Percentiles rank a stretch among this genome's conserved stretches.
Evolutionary conservation across 2,113 vertebrate genomes (phyloP).

Genomic region (Rhynchopsitta pachyrhyncha): DNA sequence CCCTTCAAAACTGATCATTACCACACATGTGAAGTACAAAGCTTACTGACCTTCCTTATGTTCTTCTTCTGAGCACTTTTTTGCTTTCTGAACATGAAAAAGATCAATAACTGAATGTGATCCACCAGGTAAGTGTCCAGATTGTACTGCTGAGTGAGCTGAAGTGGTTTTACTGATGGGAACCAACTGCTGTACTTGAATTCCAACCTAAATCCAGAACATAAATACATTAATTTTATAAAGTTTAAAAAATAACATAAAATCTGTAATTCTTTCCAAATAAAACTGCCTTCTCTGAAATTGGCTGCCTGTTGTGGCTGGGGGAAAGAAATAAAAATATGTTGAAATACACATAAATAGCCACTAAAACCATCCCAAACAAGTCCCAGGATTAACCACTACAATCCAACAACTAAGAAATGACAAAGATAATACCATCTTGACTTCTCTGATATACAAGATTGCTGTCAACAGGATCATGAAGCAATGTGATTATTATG

Average conservation of each 20-base stretch:
- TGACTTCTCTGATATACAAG: background rate
- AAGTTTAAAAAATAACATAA: background rate
- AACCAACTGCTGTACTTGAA: constrained; percentile 90
- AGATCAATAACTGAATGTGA: constrained; percentile 86
- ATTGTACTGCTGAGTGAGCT: constrained; percentile 33
- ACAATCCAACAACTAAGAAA: background rate
- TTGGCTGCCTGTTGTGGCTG: background rate
- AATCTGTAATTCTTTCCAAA: background rate
- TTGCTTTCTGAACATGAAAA: constrained; percentile 76
- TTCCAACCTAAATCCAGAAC: constrained; percentile 80
- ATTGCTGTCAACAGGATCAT: background rate
- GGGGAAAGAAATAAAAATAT: background rate
- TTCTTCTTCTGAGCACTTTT: constrained; percentile 68
- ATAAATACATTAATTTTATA: background rate
- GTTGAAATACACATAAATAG: background rate
- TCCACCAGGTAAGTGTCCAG: constrained; percentile 63
- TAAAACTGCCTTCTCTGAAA: background rate
- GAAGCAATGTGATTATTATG: background rate
- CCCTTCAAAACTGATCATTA: background rate
- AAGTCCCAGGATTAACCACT: background rate
- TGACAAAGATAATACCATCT: background rate
- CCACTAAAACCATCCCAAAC: background rate
- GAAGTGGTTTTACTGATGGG: constrained; percentile 65
- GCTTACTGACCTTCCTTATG: constrained; percentile 73
- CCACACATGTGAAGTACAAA: background rate